A percentile compares a stretch with the other conserved stretches of the same genome.
Conservation (phyloP, 2,888 invertebrate genomes). For the Melitaea athalia region DNA sequence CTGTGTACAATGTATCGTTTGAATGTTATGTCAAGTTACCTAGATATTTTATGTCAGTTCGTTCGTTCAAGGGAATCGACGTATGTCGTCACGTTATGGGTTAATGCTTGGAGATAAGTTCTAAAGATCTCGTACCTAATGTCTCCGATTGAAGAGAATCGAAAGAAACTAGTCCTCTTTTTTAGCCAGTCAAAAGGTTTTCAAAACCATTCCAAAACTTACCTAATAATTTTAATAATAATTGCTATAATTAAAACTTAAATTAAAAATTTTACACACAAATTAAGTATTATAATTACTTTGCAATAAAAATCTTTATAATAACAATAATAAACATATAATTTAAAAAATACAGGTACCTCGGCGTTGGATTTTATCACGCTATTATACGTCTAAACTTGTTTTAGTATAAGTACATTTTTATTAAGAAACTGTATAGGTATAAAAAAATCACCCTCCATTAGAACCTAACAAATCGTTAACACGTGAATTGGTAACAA, state of each 20-base stretch:
- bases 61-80: slow-evolving; percentile 18
- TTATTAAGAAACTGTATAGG: neutral
- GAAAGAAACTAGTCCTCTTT: too few relatives aligned
- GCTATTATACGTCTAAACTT: neutral
- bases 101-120: slow-evolving; percentile 3
- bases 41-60: slow-evolving; percentile 36
- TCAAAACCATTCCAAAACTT: too few relatives aligned
- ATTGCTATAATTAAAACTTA: too few relatives aligned
- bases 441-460: neutral
- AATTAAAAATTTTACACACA: too few relatives aligned
- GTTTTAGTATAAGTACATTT: neutral
- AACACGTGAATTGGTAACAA: slow-evolving; percentile 2
- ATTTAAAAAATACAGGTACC: too few relatives aligned
- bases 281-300: too few relatives aligned
- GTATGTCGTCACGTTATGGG: slow-evolving; percentile 26
- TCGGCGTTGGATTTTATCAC: too few relatives aligned
- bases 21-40: slow-evolving; percentile 34
- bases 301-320: too few relatives aligned
- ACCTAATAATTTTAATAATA: too few relatives aligned
- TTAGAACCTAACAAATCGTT: neutral
- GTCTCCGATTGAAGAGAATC: neutral
- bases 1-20: slow-evolving; percentile 46
- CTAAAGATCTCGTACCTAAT: slow-evolving; percentile 1
- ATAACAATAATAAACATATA: too few relatives aligned
- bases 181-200: too few relatives aligned